Conservation (phyloP, 30 jellyfish, hydroid and myxozoan genomes). For the Pelagia noctiluca region DNA sequence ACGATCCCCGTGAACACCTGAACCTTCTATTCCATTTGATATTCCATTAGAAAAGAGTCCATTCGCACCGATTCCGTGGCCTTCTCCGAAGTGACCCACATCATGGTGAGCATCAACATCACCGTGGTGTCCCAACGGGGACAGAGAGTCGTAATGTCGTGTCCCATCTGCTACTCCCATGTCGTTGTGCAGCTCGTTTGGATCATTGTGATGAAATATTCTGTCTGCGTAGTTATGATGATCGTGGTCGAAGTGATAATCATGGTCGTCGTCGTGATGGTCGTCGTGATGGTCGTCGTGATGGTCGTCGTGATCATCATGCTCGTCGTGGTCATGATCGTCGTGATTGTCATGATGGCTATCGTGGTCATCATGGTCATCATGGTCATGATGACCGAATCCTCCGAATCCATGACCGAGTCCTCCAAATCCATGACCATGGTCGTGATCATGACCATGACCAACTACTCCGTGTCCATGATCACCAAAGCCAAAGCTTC, state of each 20-base stretch:
- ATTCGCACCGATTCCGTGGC: slow-evolving; percentile 69
- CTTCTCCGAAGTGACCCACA: slow-evolving; percentile 64
- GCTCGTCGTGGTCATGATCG: slow-evolving; percentile 23
- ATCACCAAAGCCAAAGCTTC: background rate
- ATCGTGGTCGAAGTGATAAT: slow-evolving; percentile 42
- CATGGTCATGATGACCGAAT: slow-evolving; percentile 27
- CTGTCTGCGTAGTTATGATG: slow-evolving; percentile 58
- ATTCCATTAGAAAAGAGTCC: slow-evolving; percentile 66
- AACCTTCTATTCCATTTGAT: slow-evolving; percentile 38
- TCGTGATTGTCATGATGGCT: slow-evolving; percentile 25
- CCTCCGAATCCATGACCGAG: slow-evolving; percentile 3
- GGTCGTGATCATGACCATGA: slow-evolving; percentile 36
- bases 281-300: slow-evolving; percentile 44
- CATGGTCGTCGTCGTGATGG: slow-evolving; percentile 8
- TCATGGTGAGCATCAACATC: slow-evolving; percentile 68
- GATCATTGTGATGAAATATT: slow-evolving; percentile 61
- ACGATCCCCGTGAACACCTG: slow-evolving; percentile 38
- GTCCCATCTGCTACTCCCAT: slow-evolving; percentile 57
- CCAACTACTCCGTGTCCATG: slow-evolving; percentile 1
- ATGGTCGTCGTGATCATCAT: slow-evolving; percentile 40
- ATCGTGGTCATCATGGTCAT: slow-evolving; percentile 16
- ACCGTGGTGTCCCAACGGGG: slow-evolving; percentile 62
- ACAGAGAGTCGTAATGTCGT: slow-evolving; percentile 50
- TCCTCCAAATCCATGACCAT: slow-evolving; percentile 1
- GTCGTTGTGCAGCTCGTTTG: slow-evolving; percentile 47